Percentiles rank a stretch among this genome's conserved stretches.
phyloP scores from a whole-genome alignment of 2,113 vertebrate genomes.

The Ciconia stormi region DNA sequence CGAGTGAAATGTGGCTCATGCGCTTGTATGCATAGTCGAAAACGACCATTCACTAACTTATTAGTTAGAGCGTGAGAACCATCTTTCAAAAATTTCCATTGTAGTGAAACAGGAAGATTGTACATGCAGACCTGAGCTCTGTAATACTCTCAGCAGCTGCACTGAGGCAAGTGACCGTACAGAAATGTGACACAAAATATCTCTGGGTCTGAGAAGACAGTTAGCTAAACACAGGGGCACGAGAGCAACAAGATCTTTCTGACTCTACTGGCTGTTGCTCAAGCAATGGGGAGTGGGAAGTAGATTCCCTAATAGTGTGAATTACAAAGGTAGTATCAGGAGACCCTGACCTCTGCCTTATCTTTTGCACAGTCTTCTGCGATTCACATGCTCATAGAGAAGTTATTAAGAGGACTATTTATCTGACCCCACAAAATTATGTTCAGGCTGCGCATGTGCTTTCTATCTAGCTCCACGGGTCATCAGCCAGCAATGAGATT shows the following conservation, averaged over 20 bases:
- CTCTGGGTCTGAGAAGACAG: neutral
- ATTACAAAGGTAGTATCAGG: neutral
- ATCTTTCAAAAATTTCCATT: conserved; percentile 35
- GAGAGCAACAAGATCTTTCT: conserved; percentile 43
- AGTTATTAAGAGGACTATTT: neutral
- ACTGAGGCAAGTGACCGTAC: neutral
- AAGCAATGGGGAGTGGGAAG: neutral
- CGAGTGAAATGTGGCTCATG: neutral
- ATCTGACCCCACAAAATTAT: neutral
- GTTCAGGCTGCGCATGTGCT: neutral
- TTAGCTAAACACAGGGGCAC: neutral
- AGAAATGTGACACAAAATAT: conserved; percentile 50
- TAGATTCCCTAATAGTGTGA: neutral
- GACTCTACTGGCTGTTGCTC: neutral
- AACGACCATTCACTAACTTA: neutral
- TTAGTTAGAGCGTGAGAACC: conserved; percentile 60
- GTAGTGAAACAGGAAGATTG: neutral
- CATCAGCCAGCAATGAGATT: neutral
- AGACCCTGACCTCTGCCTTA: neutral
- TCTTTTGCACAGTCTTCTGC: neutral
- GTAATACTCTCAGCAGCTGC: conserved; percentile 41
- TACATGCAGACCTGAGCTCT: conserved; percentile 58
- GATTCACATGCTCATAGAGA: neutral
- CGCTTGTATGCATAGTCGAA: neutral
- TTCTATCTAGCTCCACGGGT: neutral